These are phyloP conservation scores for Holotrichia oblita DNA, from an alignment of 1,140 invertebrate genomes.

Conservation along the genomic window DNA sequence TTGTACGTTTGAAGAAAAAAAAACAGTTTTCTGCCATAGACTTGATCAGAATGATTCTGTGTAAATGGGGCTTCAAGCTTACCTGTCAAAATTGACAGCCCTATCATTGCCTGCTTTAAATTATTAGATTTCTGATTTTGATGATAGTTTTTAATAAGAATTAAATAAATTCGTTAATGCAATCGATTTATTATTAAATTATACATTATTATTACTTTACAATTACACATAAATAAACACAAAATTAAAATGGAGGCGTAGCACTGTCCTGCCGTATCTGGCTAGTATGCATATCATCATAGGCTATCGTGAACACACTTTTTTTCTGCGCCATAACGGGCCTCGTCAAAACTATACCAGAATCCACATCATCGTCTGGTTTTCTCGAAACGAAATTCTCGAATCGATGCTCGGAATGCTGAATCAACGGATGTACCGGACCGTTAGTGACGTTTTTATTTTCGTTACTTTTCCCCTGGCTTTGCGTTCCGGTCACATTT, in stretches of 20 bases:
- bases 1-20: too few relatives aligned
- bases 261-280: conserved; percentile 68
- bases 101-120: too few relatives aligned
- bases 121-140: too few relatives aligned
- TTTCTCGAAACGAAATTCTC: conserved; percentile 60
- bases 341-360: conserved; percentile 76
- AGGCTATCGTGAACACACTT: conserved; percentile 93
- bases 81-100: too few relatives aligned
- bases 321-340: conserved; percentile 88
- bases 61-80: too few relatives aligned
- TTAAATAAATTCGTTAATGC: too few relatives aligned
- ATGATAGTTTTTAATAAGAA: too few relatives aligned
- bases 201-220: not conserved
- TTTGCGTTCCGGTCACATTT: conserved; percentile 60
- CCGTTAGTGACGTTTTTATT: conserved; percentile 49
- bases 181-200: not conserved
- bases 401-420: conserved; percentile 80
- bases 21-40: too few relatives aligned
- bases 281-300: conserved; percentile 82
- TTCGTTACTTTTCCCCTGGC: conserved; percentile 62
- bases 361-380: conserved; percentile 75
- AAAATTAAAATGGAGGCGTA: conserved; percentile 61
- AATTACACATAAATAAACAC: not conserved
- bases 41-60: too few relatives aligned
- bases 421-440: conserved; percentile 71